Evolutionary conservation across 2,888 invertebrate species (phyloP).

Genomic region (Actias luna): DNA sequence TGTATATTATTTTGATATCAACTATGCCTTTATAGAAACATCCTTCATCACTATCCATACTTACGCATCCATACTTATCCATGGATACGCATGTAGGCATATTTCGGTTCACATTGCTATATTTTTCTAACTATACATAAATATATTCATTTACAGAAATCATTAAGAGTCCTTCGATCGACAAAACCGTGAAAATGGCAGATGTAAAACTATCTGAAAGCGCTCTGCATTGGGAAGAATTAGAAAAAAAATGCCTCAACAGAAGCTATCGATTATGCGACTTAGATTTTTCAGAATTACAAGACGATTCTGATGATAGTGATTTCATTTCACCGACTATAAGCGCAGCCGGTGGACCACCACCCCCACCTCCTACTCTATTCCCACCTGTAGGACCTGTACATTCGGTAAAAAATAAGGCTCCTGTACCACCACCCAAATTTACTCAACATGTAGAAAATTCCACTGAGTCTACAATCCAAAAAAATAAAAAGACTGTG

Average conservation of each 20-base stretch:
- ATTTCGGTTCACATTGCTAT: not conserved
- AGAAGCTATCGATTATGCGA: conserved; percentile 93
- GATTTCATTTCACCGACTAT: conserved; percentile 87
- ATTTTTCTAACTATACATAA: conserved; percentile 3
- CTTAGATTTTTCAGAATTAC: conserved; percentile 97
- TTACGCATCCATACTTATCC: too few relatives aligned
- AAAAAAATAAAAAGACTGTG: conserved; percentile 97
- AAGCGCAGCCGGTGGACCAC: conserved; percentile 85
- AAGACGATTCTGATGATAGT: conserved; percentile 93
- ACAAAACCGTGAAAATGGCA: conserved; percentile 82
- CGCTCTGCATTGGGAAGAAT: conserved; percentile 97
- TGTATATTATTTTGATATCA: too few relatives aligned
- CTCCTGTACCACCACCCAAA: conserved; percentile 67
- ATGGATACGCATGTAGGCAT: too few relatives aligned
- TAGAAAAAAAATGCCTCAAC: conserved; percentile 86
- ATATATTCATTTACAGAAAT: conserved; percentile 79
- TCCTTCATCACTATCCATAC: too few relatives aligned
- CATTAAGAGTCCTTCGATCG: conserved; percentile 86
- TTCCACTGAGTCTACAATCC: conserved; percentile 71
- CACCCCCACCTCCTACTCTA: conserved; percentile 89
- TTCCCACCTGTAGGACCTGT: conserved; percentile 78
- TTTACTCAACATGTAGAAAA: conserved; percentile 56
- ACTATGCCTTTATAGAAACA: too few relatives aligned
- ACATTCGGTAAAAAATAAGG: conserved; percentile 64
- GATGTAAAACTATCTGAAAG: conserved; percentile 95